Evolutionary conservation across 2,888 invertebrate species (phyloP).

Genomic region (Creontiades dilutus): DNA sequence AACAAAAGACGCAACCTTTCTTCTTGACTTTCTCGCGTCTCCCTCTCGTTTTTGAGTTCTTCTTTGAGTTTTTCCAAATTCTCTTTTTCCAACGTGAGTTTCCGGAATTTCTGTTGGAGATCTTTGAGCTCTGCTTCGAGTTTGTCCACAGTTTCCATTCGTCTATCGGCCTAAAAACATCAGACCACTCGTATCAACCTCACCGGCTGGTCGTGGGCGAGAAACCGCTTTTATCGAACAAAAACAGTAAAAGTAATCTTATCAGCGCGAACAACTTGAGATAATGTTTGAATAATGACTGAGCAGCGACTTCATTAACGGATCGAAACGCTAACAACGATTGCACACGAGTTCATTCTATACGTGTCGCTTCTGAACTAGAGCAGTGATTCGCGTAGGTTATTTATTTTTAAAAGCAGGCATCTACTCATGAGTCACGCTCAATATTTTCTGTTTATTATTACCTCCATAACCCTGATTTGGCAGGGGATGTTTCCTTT

Average conservation of each 20-base stretch:
- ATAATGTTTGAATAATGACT: slow-evolving; percentile 1
- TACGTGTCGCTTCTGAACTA: background rate
- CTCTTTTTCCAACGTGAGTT: slow-evolving; percentile 86
- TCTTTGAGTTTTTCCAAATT: slow-evolving; percentile 86
- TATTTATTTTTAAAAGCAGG: background rate
- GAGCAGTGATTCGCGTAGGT: background rate
- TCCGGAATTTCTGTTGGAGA: slow-evolving; percentile 85
- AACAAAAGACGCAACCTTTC: slow-evolving; percentile 65
- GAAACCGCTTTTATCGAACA: background rate
- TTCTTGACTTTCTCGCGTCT: slow-evolving; percentile 66
- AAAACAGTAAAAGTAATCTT: slow-evolving; percentile 29
- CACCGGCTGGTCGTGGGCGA: slow-evolving; percentile 20
- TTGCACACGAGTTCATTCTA: slow-evolving; percentile 5
- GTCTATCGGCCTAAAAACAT: slow-evolving; percentile 75
- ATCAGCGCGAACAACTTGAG: background rate
- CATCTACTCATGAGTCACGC: background rate
- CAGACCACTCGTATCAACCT: slow-evolving; percentile 30
- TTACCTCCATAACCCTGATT: background rate
- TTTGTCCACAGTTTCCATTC: slow-evolving; percentile 83
- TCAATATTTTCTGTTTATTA: background rate
- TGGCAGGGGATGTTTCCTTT: background rate
- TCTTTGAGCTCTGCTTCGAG: slow-evolving; percentile 78
- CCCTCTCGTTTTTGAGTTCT: slow-evolving; percentile 71
- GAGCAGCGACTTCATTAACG: background rate
- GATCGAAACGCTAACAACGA: background rate